These are phyloP conservation scores for Mus spretus DNA, from an alignment of 2,797 vertebrate species.

Conservation along the genomic window DNA sequence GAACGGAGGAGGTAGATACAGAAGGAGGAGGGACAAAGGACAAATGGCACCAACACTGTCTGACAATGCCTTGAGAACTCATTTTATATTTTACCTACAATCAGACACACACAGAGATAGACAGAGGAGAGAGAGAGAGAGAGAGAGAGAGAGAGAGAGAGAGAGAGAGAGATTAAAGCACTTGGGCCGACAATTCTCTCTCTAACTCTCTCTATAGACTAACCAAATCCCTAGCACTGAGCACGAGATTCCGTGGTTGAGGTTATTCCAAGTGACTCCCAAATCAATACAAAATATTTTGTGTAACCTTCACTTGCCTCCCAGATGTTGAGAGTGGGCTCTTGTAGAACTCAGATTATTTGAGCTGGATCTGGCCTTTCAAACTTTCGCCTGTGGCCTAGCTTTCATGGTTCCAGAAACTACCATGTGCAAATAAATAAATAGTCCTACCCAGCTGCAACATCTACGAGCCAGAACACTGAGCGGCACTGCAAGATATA, in stretches of 20 bases:
- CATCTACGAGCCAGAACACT: neutral
- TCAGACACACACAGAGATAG: too few relatives aligned
- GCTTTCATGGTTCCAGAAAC: neutral
- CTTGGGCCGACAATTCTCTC: neutral
- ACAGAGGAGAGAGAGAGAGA: too few relatives aligned
- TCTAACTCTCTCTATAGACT: neutral
- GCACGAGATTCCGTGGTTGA: neutral
- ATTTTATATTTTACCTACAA: neutral
- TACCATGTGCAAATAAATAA: neutral
- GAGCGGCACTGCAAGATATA: neutral
- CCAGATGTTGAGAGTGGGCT: neutral
- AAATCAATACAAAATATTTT: neutral
- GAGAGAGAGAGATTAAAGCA: neutral
- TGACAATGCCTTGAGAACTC: neutral
- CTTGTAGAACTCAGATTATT: neutral
- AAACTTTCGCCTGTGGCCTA: neutral
- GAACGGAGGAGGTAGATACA: too few relatives aligned
- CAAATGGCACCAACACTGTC: neutral
- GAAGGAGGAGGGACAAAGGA: neutral
- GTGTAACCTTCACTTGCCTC: neutral
- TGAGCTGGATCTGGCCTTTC: neutral
- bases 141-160: too few relatives aligned
- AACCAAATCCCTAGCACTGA: neutral
- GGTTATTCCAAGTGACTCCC: neutral
- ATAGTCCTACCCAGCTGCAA: neutral